Evolutionary conservation across 2,797 vertebrate species (phyloP), one percentile per base, ranked within the genome.

Genomic region (Sebastes iracundus): DNA sequence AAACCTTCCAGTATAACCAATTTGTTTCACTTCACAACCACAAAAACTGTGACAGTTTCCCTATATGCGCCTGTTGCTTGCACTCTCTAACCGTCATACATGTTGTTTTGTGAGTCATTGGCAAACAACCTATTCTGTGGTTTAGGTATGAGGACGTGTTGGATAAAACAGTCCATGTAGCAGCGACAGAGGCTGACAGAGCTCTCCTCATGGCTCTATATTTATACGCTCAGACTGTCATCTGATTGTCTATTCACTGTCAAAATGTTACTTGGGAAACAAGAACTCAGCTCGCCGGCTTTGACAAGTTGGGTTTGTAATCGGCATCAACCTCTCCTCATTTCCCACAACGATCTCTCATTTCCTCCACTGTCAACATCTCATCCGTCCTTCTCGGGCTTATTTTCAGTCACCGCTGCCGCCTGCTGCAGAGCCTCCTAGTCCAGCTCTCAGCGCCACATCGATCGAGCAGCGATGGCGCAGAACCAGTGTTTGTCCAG

Each of bases 401-500:
- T 58, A 55, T 77, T 79, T 73, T 82, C 63, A 82, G 52, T 72
- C 68, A 56, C 68, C 8, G 8, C 49, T 25, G 58, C 79, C 2
- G 69, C 55, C 67, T 70, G 38, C 70, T 22, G 70, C 70, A 30
- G 20, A 69, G 56, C 32, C 55, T 82, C 64, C 4, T 2, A 8
- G 71, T 56, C 75, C 74, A 56, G 74, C 68, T 42, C 70, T 79
- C 8, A 25, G 49, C 42, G 73, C 59, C 0, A 1, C 91, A 95
- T 95, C 72, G 93, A 94, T 93, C 82, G 72, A 66, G 79, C 83
- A 59, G 87, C 79, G 72, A 78, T 20, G 69, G 82, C 53, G 79
- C 85, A 94, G 81, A 90, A 89, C 84, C 81, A 70, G 83, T 60
- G 72, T 93, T 93, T 92, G 88, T 86, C 63, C 85, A 88, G 84